Percentiles rank a stretch among this genome's conserved stretches.
phyloP scores from a whole-genome alignment of 2,797 vertebrate species.

The Ptychobarbus kaznakovi region DNA sequence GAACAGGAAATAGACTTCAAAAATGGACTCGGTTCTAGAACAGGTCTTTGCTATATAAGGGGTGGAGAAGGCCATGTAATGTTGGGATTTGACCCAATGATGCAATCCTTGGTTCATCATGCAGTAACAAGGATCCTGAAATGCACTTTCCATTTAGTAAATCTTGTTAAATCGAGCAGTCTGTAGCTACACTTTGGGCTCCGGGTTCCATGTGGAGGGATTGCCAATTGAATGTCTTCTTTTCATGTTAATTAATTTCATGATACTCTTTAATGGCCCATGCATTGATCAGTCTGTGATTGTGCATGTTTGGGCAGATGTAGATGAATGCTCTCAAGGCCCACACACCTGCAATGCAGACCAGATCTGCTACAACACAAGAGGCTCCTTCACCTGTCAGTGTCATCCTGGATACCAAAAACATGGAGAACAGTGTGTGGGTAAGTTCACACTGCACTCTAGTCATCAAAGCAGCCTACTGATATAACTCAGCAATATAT shows the following conservation, averaged over 20 bases:
- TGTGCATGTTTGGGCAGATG: slow-evolving; percentile 75
- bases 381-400: slow-evolving; percentile 91
- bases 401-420: slow-evolving; percentile 89
- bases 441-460: slow-evolving; percentile 74
- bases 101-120: neutral
- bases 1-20: neutral
- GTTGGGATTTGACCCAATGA: neutral
- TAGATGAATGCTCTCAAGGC: slow-evolving; percentile 90
- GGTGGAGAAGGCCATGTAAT: neutral
- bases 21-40: neutral
- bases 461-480: neutral
- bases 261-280: neutral
- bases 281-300: slow-evolving; percentile 34
- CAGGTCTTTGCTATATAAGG: too few species aligned
- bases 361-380: slow-evolving; percentile 90
- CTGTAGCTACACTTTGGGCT: neutral
- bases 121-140: neutral
- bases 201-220: neutral
- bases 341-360: slow-evolving; percentile 87
- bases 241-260: neutral
- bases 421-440: slow-evolving; percentile 89
- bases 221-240: neutral
- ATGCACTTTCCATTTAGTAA: neutral
- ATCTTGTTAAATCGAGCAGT: neutral
- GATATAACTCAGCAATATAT: neutral